Evolutionary conservation across 2,797 vertebrate species (phyloP), one percentile per base, ranked within the genome.

Genomic region (Sciurus vulgaris): DNA sequence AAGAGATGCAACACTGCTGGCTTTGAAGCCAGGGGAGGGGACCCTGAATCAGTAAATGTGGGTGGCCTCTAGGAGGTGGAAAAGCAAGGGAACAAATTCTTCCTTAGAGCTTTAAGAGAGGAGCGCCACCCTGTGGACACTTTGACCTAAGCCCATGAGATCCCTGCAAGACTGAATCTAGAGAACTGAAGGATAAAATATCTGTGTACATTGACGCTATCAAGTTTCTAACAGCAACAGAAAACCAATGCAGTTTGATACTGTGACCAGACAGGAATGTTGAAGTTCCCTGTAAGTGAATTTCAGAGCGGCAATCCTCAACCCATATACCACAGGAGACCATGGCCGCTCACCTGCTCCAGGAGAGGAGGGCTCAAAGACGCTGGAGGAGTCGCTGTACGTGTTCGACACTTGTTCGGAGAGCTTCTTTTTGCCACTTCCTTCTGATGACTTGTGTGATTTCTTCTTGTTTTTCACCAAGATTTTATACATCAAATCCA

Each of bases 391-490:
- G 89, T 99, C 99, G 1, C 99, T 99, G 98, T 97, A 99, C 0
- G 99, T 99, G 98, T 99, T 99, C 76, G 99, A 99, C 44, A 99
- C 99, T 97, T 99, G 99, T 97, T 99, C 99, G 0, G 99, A 99
- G 24, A 99, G 99, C 44, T 99, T 99, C 98, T 99, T 99, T 98
- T 99, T 99, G 35, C 98, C 98, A 91, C 99, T 99, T 38, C 99
- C 99, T 10, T 99, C 98, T 0, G 98, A 98, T 0, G 99, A 98
- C 93, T 99, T 99, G 93, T 99, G 99, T 0, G 99, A 99, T 91
- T 99, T 99, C 98, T 99, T 99, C 97, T 99, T 99, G 98, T 99
- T 99, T 98, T 99, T 99, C 97, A 99, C 99, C 90, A 99, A 98
- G 97, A 99, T 99, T 98, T 99, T 99, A 73, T 99, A 99, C 99